Evolutionary conservation across 2,113 vertebrate species (phyloP).

Genomic region (Neodontobutis hainanensis): DNA sequence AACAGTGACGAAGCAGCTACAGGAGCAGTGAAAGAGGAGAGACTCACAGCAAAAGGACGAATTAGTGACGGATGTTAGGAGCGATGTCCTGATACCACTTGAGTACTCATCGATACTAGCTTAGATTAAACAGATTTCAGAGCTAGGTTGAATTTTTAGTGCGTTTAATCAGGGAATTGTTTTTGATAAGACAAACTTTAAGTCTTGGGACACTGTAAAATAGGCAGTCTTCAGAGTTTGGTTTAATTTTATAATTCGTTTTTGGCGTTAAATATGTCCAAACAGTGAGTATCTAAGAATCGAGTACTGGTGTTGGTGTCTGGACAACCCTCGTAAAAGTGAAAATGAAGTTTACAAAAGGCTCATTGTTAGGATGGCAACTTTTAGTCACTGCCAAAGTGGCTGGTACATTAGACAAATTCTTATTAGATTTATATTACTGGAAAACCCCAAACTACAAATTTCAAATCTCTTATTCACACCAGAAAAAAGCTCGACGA

Average conservation of each 20-base stretch:
- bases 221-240: no score
- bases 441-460: conserved; percentile 44
- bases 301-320: neutral
- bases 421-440: neutral
- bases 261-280: no score
- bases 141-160: no score
- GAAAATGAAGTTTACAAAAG: conserved; percentile 42
- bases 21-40: conserved; percentile 28
- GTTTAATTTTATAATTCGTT: no score
- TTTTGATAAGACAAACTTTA: no score
- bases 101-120: neutral
- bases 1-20: conserved; percentile 49
- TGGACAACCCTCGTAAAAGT: neutral
- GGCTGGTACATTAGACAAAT: conserved; percentile 49
- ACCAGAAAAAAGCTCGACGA: conserved; percentile 22
- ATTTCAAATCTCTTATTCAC: conserved; percentile 22
- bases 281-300: neutral
- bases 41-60: conserved; percentile 31
- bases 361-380: conserved; percentile 47
- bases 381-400: conserved; percentile 36
- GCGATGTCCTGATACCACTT: neutral
- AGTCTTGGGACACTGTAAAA: no score
- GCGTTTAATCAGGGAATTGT: no score
- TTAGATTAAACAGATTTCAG: no score
- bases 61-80: neutral